Evolutionary conservation across 2,113 vertebrate species (phyloP), one percentile per base, ranked within the genome.

Genomic region (Malurus cyaneus): DNA sequence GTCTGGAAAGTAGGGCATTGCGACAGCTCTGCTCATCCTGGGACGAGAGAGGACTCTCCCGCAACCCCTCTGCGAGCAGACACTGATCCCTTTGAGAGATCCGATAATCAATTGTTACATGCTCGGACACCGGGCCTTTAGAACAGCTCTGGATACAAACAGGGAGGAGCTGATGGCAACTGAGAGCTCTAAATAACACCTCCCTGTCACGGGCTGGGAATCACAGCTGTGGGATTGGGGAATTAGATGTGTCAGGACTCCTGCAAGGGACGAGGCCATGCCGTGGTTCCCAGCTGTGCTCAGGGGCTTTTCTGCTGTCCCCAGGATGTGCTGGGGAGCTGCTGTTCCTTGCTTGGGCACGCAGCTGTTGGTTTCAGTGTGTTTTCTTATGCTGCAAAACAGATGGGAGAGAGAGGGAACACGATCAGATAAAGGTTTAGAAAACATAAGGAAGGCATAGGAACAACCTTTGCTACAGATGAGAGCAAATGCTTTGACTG

Each of bases 101-200:
- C 28, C 41, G 59, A 0, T 34, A 60, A 79, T 34, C 71, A 71
- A 64, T 34, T 69, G 56, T 29, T 74, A 16, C 28, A 7, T 0
- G 1, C n/a, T 83, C 0, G 0, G n/a, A 26, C 1, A 3, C 2
- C 2, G 54, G 42, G n/a, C 53, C 56, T 54, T 78, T 41, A 42
- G 42, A 36, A 31, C 39, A 80, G 44, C 31, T 34, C 32, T 67
- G 73, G 46, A 3, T 53, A 11, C 1, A 7, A 71, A 57, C 49
- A 57, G 50, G n/a, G 60, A 44, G n/a, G 13, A 32, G 41, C 3
- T 32, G 66, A 62, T 73, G 20, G 21, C 64, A 39, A 0, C n/a
- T 28, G 56, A 17, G 46, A 36, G 46, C 67, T 61, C 70, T 28
- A 34, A 32, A 60, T 54, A 57, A 36, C 29, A 14, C 31, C 5